Evolutionary conservation across 2,797 vertebrate genomes (phyloP).

Genomic region (Gorsachius magnificus): DNA sequence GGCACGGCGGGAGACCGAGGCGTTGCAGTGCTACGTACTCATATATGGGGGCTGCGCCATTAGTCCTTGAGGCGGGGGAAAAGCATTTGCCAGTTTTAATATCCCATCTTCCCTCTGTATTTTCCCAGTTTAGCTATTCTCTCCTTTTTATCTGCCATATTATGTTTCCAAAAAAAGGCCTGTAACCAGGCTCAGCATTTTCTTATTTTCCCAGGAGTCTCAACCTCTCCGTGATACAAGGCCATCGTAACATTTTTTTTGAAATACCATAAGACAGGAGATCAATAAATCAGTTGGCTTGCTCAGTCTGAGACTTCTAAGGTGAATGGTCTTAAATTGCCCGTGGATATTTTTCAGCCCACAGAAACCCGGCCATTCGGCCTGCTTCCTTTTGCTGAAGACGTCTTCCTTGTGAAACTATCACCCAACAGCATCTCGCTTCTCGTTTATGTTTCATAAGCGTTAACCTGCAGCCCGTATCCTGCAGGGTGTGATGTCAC

Average conservation of each 20-base stretch:
- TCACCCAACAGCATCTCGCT: neutral
- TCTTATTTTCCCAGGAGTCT: neutral
- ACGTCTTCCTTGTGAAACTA: neutral
- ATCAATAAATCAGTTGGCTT: neutral
- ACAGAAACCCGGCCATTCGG: neutral
- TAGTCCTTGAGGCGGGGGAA: neutral
- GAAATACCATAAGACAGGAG: neutral
- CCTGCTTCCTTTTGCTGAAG: neutral
- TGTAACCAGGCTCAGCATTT: neutral
- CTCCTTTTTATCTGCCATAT: neutral
- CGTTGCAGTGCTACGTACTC: neutral
- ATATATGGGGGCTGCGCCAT: fast-evolving
- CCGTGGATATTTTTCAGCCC: neutral
- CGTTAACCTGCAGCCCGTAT: fast-evolving
- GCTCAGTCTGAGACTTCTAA: constrained; percentile 11
- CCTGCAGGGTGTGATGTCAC: fast-evolving
- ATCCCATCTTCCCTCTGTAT: neutral
- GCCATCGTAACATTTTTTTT: neutral
- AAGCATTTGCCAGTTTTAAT: neutral
- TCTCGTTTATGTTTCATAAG: neutral
- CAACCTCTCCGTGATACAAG: neutral
- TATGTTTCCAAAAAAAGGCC: neutral
- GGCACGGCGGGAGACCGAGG: neutral
- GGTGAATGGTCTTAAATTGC: neutral
- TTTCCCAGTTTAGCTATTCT: neutral